A percentile compares a stretch with the other conserved stretches of the same genome.
Evolutionary conservation across 2,113 vertebrate species (phyloP).

Genomic region (Callopanchax toddi): DNA sequence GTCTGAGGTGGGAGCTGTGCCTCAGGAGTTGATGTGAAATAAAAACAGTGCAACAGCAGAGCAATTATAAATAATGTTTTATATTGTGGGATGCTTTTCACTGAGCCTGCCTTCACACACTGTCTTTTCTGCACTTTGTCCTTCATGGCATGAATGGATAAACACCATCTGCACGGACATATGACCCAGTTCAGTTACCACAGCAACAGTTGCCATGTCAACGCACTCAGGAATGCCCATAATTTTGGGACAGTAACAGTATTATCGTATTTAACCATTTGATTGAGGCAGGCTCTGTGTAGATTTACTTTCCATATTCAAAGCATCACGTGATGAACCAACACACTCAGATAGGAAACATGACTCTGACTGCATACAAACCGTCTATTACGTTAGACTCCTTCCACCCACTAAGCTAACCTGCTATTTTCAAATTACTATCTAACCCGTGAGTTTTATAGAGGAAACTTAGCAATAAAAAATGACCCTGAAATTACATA

Average conservation of each 20-base stretch:
- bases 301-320: slow-evolving; percentile 21
- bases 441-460: slow-evolving; percentile 9
- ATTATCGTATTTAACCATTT: slow-evolving; percentile 27
- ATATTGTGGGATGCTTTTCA: slow-evolving; percentile 1
- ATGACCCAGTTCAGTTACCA: slow-evolving; percentile 70
- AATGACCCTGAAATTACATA: slow-evolving; percentile 1
- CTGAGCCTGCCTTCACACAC: slow-evolving; percentile 18
- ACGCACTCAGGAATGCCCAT: slow-evolving; percentile 42
- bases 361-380: slow-evolving; percentile 47
- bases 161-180: slow-evolving; percentile 67
- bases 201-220: slow-evolving; percentile 70
- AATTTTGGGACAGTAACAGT: slow-evolving; percentile 36
- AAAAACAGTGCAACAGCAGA: slow-evolving; percentile 2
- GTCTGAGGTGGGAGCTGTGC: slow-evolving; percentile 7
- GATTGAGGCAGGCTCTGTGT: background rate
- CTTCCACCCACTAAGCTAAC: slow-evolving; percentile 38
- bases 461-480: slow-evolving; percentile 19
- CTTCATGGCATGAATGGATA: slow-evolving; percentile 20
- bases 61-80: slow-evolving; percentile 1
- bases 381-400: slow-evolving; percentile 46
- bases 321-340: slow-evolving; percentile 12
- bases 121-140: slow-evolving; percentile 33
- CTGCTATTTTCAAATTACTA: slow-evolving; percentile 57
- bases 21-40: background rate
- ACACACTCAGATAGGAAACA: slow-evolving; percentile 49